These are phyloP conservation scores for Oncorhynchus tshawytscha DNA, from an alignment of 2,113 vertebrate genomes.

Conservation along the genomic window DNA sequence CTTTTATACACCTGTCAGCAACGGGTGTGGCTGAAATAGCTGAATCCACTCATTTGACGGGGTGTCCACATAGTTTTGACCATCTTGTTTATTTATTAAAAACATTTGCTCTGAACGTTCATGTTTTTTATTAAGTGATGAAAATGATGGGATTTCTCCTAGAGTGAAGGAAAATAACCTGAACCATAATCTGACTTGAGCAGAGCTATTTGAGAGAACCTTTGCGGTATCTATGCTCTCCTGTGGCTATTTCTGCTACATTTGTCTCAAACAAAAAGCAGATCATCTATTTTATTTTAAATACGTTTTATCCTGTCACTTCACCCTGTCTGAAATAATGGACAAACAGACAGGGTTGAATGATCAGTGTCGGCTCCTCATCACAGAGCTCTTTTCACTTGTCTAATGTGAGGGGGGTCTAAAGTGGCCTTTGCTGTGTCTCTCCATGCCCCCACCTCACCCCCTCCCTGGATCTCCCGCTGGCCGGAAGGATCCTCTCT, in stretches of 20 bases:
- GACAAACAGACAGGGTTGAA: conserved; percentile 57
- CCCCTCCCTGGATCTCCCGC: conserved; percentile 40
- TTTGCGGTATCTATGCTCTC: conserved; percentile 53
- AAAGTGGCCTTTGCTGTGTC: conserved; percentile 51
- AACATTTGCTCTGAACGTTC: background rate
- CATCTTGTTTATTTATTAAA: no score
- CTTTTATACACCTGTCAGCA: no score
- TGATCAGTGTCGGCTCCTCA: conserved; percentile 69
- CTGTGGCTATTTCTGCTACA: conserved; percentile 75
- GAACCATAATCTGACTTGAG: conserved; percentile 39
- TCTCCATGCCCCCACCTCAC: conserved; percentile 2
- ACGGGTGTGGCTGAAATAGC: no score
- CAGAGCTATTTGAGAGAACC: conserved; percentile 56
- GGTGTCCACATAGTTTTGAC: no score
- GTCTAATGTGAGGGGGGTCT: conserved; percentile 55
- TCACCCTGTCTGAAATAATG: conserved; percentile 69
- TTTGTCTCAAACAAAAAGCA: conserved; percentile 74
- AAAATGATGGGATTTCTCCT: conserved; percentile 13
- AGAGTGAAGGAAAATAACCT: conserved; percentile 34
- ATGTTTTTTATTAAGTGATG: background rate
- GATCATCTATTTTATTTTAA: conserved; percentile 58
- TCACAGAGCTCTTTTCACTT: conserved; percentile 57
- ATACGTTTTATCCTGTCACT: conserved; percentile 64
- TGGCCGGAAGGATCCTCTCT: conserved; percentile 65
- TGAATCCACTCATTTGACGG: no score